Conservation (phyloP, 2,113 vertebrate genomes). For the Clupea harengus region DNA sequence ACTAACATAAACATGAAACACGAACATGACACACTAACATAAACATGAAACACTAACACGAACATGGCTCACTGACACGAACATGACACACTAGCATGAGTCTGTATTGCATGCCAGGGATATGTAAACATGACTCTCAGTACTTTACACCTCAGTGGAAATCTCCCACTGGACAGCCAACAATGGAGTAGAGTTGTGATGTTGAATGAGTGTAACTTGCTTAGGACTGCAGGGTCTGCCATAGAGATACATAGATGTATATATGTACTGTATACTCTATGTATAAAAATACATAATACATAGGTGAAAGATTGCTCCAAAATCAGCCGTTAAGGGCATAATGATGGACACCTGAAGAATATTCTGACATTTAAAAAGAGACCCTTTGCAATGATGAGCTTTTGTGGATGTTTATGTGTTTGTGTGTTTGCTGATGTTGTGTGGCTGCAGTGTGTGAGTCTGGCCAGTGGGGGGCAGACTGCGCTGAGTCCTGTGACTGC, state of each 20-base stretch:
- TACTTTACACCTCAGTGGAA: not conserved
- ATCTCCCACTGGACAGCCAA: not conserved
- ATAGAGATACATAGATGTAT: too few species aligned
- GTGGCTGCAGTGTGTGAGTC: conserved; percentile 78
- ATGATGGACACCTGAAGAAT: too few species aligned
- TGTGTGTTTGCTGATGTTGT: not conserved
- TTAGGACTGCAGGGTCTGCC: too few species aligned
- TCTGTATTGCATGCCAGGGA: not conserved
- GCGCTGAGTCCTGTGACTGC: conserved; percentile 78
- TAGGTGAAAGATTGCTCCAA: too few species aligned
- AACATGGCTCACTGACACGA: not conserved
- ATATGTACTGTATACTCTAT: too few species aligned
- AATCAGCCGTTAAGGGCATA: too few species aligned
- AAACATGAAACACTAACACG: too few species aligned
- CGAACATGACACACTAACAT: too few species aligned
- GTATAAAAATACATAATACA: too few species aligned
- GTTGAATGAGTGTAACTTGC: not conserved
- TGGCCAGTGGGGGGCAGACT: conserved; percentile 82
- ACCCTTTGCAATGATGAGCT: not conserved
- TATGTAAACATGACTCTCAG: not conserved
- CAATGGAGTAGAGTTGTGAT: not conserved
- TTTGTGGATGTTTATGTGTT: not conserved
- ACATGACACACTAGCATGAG: not conserved
- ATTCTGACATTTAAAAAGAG: too few species aligned
- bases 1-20: too few species aligned